Base-by-base conservation (phyloP, 2,113 vertebrate species). In the Tychaedon coryphoeus region DNA sequence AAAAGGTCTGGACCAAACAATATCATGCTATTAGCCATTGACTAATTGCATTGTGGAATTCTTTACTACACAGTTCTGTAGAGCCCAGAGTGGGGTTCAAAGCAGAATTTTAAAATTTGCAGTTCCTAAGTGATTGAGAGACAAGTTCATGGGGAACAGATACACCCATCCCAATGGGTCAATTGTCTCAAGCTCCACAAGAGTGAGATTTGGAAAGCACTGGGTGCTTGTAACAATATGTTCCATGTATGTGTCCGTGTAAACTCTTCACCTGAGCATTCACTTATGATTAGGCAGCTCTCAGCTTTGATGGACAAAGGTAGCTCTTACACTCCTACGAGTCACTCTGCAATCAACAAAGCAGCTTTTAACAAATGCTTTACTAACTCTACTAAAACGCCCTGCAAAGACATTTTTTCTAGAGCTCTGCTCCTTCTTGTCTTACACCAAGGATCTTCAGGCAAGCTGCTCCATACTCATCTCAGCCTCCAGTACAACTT, bases 381-480 rank as follows among this genome's bases (percentile, higher is more conserved):
- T 77, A 53, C 38, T 89, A 77, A n/a, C 26, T 71, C 40, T 42
- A 28, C 26, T 31, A 64, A 79, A 91, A 91, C 75, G 12, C 24
- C 67, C 20, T 42, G 60, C 56, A 67, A 66, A 75, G 26, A 60
- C 45, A 28, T 88, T 61, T 61, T 26, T 45, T 88, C 54, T 50
- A 53, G 19, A 69, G 85, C 19, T 73, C 80, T 94, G 22, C 53
- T 88, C 36, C 40, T 89, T 89, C 87, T 70, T 91, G 50, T 31
- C 81, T 76, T 65, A 18, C 40, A 76, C 3, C 12, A 57, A 66
- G 28, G 25, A 61, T 88, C 40, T 82, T 88, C 51, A 75, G 78
- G 84, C n/a, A 79, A 70, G 67, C 38, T 0, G 2, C 14, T 93
- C 15, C 33, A 12, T 33, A 10, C 36, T 65, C 40, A 43, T 43